These are phyloP conservation scores for Brachionus asplanchnoidis DNA, from an alignment of 1,140 invertebrate species.

Conservation along the genomic window DNA sequence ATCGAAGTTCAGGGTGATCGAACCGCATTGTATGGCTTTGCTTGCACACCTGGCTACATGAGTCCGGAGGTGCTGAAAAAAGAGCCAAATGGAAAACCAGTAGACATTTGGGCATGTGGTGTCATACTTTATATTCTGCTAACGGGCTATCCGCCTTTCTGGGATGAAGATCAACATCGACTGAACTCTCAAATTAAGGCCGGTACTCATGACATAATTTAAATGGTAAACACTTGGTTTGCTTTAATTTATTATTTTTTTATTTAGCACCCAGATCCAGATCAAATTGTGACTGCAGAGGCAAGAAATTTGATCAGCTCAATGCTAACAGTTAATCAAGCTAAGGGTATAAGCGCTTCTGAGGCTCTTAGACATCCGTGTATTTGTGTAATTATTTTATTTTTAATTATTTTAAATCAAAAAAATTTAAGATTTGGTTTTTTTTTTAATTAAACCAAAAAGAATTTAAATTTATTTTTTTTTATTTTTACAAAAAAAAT, in stretches of 20 bases:
- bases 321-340: slow-evolving; percentile 97
- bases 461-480: too few species aligned
- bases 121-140: slow-evolving; percentile 98
- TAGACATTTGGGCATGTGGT: slow-evolving; percentile 99
- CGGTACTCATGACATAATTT: slow-evolving; percentile 86
- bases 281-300: too few species aligned
- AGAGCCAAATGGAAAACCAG: slow-evolving; percentile 98
- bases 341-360: slow-evolving; percentile 91
- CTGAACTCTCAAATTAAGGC: slow-evolving; percentile 99
- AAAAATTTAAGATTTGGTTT: too few species aligned
- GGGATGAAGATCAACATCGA: slow-evolving; percentile 99
- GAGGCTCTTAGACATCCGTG: slow-evolving; percentile 98
- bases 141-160: slow-evolving; percentile 99
- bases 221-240: too few species aligned
- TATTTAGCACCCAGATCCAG: too few species aligned
- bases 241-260: too few species aligned
- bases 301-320: too few species aligned
- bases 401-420: too few species aligned
- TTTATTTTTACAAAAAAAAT: too few species aligned
- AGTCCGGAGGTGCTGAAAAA: slow-evolving; percentile 99
- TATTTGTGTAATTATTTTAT: slow-evolving; percentile 92
- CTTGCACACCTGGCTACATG: slow-evolving; percentile 96
- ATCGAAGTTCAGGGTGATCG: slow-evolving; percentile 98
- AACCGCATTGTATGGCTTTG: slow-evolving; percentile 95
- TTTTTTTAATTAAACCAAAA: neutral